Base-by-base conservation (phyloP, 2,888 invertebrate species). In the Xylota segnis region DNA sequence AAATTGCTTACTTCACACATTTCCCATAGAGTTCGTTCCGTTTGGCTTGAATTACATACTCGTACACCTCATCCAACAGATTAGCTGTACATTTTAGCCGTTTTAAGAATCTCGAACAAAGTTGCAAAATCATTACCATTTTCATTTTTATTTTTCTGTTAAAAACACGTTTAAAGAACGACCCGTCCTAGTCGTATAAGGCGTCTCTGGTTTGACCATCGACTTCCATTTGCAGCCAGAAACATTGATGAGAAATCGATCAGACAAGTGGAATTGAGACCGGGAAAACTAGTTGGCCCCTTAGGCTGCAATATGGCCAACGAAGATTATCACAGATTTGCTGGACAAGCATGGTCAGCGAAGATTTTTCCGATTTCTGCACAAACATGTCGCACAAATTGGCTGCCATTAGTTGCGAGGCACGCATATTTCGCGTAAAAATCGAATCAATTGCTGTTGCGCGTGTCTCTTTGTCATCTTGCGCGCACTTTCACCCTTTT, bases 401-500 rank as follows among this genome's bases (percentile, higher is more conserved):
- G 68, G 16, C 23, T 10, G 23, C 9, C 18, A 61, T 65, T 65
- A 18, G 61, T 16, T 43, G 27, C 14, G 29, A 27, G 61, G 61
- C 61, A 14, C 29, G 43, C 61, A 14, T 29, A 29, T 61, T 45
- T 45, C 10, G 14, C 43, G 43, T 61, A 40, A 10, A 61, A 61
- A 40, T 40, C 18, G 12, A 59, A 14, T 43, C 43, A 43, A 43
- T 43, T 43, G 14, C 43, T 5, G 5, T 43, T 27, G 12, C 40
- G 5, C 4, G n/a, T 18, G 23, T 43, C 50, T 37, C 14, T 23
- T 54, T 70, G 68, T 70, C 70, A 63, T 63, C 54, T 63, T 78
- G 63, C 71, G 63, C 71, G 54, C 54, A 78, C 78, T 78, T 78
- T 78, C 78, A 78, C 71, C 78, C 78, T 74, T 61, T 61, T 18